Evolutionary conservation across 2,797 vertebrate genomes (phyloP).

Genomic region (Tenualosa thibaudeaui): DNA sequence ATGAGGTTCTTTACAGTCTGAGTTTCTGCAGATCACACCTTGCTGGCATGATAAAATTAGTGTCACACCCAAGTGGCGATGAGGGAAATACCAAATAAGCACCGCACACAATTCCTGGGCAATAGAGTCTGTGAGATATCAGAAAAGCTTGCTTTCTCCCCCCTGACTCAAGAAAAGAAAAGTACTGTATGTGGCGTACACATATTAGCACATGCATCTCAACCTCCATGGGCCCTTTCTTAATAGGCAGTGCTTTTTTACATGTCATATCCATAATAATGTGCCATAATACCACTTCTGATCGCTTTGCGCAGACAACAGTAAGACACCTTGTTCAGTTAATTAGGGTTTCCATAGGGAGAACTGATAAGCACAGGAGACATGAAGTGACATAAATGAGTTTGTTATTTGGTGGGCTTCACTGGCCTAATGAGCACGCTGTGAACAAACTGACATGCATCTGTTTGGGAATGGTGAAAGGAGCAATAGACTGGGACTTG

Average conservation of each 20-base stretch:
- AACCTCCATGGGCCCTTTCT: background rate
- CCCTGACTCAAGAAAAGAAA: background rate
- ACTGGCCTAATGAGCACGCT: conserved; percentile 9
- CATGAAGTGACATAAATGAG: conserved; percentile 35
- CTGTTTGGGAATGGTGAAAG: background rate
- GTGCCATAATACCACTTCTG: conserved; percentile 35
- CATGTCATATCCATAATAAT: conserved; percentile 20
- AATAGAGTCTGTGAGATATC: background rate
- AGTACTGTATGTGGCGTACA: background rate
- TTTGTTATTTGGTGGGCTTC: conserved; percentile 30
- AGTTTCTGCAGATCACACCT: background rate
- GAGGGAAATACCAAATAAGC: background rate
- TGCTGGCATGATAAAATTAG: background rate
- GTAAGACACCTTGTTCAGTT: conserved; percentile 40
- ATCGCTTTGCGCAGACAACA: conserved; percentile 44
- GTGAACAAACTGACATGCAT: conserved; percentile 20
- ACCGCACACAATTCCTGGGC: background rate
- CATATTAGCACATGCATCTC: background rate
- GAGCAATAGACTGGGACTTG: background rate
- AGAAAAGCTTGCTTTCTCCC: background rate
- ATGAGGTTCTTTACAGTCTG: background rate
- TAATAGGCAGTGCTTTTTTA: background rate
- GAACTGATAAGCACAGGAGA: conserved; percentile 38
- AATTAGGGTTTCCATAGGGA: conserved; percentile 46
- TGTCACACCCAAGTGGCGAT: background rate